Evolutionary conservation across 2,113 vertebrate species (phyloP), one percentile per base, ranked within the genome.

Genomic region (Sciurus niger): DNA sequence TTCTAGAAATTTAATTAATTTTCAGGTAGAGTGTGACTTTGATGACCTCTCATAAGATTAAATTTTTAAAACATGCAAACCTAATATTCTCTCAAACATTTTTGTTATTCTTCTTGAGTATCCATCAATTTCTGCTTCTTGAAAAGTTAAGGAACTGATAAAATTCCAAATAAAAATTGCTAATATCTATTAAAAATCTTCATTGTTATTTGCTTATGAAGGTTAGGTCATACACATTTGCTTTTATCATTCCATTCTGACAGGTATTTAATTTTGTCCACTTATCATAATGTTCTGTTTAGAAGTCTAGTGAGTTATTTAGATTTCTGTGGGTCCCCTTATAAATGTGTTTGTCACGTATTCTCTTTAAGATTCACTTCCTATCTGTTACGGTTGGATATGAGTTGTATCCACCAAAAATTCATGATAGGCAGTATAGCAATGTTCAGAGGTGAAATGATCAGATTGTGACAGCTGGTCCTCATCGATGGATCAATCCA

Each of bases 1-100:
- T 37, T 98, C 24, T 70, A 80, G 58, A 91, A 96, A 96, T 78
- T 48, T 93, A 95, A 93, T 89, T 94, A 30, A 37, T 37, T 74
- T 70, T 51, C 24, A 37, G 51, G 80, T 80, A 92, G 40, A 30
- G 11, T 82, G 11, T 83, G 86, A 89, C 2, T 53, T 82, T 84
- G 28, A 2, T 60, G 68, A 10, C 6, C 30, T 95, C 12, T 16
- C 55, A 43, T n/a, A 86, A 30, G 25, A 96, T 78, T 73, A 96
- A 24, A 16, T 83, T 83, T n/a, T 46, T 77, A 85, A 93, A 77
- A 77, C 20, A 46, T 28, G 2, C 63, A 2, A 80, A 53, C 58
- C 76, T 30, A 43, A 84, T 65, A 84, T 84, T 9, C 74, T 88
- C 14, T 91, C n/a, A 93, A 40, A 96, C 90, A 82, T 28, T 16